Evolutionary conservation across 2,113 vertebrate genomes (phyloP), one percentile per base, ranked within the genome.

Genomic region (Agelaius phoeniceus): DNA sequence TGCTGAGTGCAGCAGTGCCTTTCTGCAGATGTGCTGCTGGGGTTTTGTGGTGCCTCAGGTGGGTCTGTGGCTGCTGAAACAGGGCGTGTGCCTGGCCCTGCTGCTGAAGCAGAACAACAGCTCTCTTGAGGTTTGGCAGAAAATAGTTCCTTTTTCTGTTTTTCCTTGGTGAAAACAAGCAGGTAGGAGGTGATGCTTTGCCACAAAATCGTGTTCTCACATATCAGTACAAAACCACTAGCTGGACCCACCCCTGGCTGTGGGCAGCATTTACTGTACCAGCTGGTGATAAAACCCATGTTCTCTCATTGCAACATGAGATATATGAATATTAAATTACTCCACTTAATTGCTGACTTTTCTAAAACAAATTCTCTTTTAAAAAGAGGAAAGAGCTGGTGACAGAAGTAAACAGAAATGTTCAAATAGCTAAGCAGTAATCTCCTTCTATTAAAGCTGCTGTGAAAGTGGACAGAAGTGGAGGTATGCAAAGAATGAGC

Each of bases 71-170:
- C 7, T 49, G 77, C 69, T 54, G 3, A 31, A 8, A 10, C 2
- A 15, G 75, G 67, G 74, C 1, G 48, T 90, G 78, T 82, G 81
- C 63, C 66, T 65, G 49, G 41, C 77, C 79, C 72, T 84, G 69
- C 19, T 54, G 52, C 18, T 62, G 78, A 58, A 78, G 84, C 84
- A 72, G 46, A 92, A 5, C 57, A 89, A 7, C 76, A 90, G 58
- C 71, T 85, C 84, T 71, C 79, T 71, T 84, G 92, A 86, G 88
- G 65, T 89, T 86, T 96, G 75, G 75, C 78, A 92, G 82, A 90
- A 92, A 94, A 84, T 15, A 74, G 68, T 35, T 77, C 81, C 51
- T 74, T 51, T 51, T 55, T 87, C 28, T 1, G 13, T 51, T 46
- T 65, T 71, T n/a, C 11, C 39, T 61, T 69, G 75, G 24, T 87